Conservation (phyloP, 2,113 vertebrate species). For the Sebastes schlegelii region DNA sequence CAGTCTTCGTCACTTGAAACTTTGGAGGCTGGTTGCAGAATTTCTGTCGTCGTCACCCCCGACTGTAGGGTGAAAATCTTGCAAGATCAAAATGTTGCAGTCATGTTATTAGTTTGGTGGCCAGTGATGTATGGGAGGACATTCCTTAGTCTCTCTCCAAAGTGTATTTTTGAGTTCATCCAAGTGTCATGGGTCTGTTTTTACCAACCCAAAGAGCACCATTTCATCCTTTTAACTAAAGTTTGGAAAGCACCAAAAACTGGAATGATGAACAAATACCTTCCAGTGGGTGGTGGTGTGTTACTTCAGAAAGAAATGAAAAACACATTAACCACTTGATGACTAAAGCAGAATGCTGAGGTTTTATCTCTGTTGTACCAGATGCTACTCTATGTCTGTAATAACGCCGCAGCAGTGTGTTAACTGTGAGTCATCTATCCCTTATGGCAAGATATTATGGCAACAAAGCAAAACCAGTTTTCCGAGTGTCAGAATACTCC, state of each 20-base stretch:
- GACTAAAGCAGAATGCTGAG: conserved; percentile 44
- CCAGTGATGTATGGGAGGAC: not conserved
- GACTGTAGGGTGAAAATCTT: conserved; percentile 10
- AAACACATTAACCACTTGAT: conserved; percentile 54
- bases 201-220: not conserved
- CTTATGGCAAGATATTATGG: conserved; percentile 63
- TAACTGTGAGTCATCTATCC: conserved; percentile 61
- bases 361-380: conserved; percentile 42
- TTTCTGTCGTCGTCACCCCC: conserved; percentile 14
- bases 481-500: conserved; percentile 35
- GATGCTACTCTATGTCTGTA: conserved; percentile 45
- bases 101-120: conserved; percentile 7
- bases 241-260: conserved; percentile 15
- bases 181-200: not conserved
- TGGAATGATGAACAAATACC: not conserved
- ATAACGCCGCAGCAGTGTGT: conserved; percentile 25
- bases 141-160: not conserved
- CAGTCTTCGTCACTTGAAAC: conserved; percentile 43
- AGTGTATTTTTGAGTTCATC: not conserved
- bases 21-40: conserved; percentile 36
- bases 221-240: conserved; percentile 7
- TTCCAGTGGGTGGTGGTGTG: conserved; percentile 28
- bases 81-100: not conserved
- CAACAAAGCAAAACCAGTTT: conserved; percentile 68
- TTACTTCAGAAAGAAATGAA: conserved; percentile 10